Evolutionary conservation across 2,797 vertebrate species (phyloP).

Genomic region (Mallotus villosus): DNA sequence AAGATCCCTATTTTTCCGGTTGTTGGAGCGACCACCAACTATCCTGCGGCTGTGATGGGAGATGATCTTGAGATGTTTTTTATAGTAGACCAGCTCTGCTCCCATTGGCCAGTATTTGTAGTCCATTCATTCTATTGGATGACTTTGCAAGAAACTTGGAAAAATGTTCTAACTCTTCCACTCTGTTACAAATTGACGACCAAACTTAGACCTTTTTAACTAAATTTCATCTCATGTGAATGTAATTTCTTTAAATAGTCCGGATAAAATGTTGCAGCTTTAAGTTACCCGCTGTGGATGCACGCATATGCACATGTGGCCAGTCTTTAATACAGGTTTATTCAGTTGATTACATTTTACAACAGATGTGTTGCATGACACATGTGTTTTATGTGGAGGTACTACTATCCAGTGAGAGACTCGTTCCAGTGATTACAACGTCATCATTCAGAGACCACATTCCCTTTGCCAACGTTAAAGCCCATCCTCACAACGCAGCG

Average conservation of each 20-base stretch:
- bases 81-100: constrained; percentile 59
- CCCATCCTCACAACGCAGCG: background rate
- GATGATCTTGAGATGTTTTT: constrained; percentile 48
- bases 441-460: constrained; percentile 23
- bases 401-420: background rate
- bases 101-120: constrained; percentile 85
- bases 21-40: constrained; percentile 12
- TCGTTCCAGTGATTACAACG: constrained; percentile 3
- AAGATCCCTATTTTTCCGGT: constrained; percentile 70
- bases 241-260: background rate
- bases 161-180: background rate
- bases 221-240: background rate
- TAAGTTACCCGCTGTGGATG: too few relatives aligned
- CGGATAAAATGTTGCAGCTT: too few relatives aligned
- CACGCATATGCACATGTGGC: too few relatives aligned
- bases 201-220: background rate
- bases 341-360: too few relatives aligned
- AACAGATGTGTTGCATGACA: too few relatives aligned
- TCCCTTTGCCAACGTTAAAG: background rate
- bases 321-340: too few relatives aligned
- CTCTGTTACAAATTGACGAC: background rate
- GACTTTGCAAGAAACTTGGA: background rate
- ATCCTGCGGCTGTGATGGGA: constrained; percentile 46
- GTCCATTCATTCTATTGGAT: constrained; percentile 89
- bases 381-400: too few relatives aligned